Evolutionary conservation across 2,113 vertebrate genomes (phyloP), one percentile per base, ranked within the genome.

Genomic region (Albula goreensis): DNA sequence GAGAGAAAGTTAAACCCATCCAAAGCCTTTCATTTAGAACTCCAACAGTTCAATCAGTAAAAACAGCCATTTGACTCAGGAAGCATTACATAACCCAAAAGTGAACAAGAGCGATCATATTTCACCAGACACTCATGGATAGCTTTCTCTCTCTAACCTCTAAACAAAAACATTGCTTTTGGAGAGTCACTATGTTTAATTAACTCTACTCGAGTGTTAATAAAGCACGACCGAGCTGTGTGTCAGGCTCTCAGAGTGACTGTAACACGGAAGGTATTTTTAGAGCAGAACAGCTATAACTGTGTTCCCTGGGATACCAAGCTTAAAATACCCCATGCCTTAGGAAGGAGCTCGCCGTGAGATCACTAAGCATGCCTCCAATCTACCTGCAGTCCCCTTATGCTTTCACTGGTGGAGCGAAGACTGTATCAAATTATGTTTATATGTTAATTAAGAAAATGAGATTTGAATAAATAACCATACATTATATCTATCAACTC

Each of bases 171-270:
- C 63, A 70, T n/a, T n/a, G 63, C 63, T n/a, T n/a, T 70, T 70
- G 63, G 63, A 70, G 63, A 70, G 63, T 8, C 63, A 70, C 63
- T 74, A 11, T 22, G 17, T 74, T 60, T 80, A 85, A 57, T 85
- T 80, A 85, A 85, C 84, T 79, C 74, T 60, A 8, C 53, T 7
- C n/a, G 49, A 19, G 77, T 80, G 84, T 80, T 85, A 79, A 85
- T 57, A n/a, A 80, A 80, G 15, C 41, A 12, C 12, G 10, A 48
- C 56, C 4, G 85, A 48, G 78, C 5, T 48, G 11, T 25, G 31
- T 74, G 22, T 74, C 70, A 74, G 70, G 22, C 70, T 3, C 70
- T 19, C 70, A 19, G 10, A 74, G 31, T 74, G n/a, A 74, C 9
- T 74, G 10, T 25, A 74, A 74, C n/a, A 22, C n/a, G 8, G n/a